Evolutionary conservation across 2,113 vertebrate species (phyloP).

Genomic region (Istiophorus platypterus): DNA sequence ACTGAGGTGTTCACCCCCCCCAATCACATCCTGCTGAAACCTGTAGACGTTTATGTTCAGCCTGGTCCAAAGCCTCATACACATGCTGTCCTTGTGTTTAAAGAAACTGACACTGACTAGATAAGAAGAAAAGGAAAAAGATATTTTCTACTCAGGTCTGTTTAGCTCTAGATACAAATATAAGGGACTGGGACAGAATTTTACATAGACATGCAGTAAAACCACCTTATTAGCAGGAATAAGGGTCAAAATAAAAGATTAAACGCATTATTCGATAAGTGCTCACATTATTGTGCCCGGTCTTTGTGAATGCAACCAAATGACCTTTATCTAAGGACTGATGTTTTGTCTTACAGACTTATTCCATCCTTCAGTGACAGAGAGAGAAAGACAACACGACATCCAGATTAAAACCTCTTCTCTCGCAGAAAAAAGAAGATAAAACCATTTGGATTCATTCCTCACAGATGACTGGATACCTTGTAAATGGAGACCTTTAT

Average conservation of each 20-base stretch:
- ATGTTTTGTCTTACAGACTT: slow-evolving; percentile 63
- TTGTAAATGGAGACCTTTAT: slow-evolving; percentile 19
- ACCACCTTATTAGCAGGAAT: too few species aligned
- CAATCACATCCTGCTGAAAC: slow-evolving; percentile 18
- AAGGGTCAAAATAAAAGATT: not conserved
- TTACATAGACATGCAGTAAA: too few species aligned
- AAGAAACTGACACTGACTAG: not conserved
- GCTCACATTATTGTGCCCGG: not conserved
- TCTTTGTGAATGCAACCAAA: not conserved
- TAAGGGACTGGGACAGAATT: not conserved
- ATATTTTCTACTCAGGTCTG: not conserved
- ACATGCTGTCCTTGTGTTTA: not conserved
- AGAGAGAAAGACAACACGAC: not conserved
- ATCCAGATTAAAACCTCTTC: not conserved
- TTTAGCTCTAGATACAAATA: not conserved
- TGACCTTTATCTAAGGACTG: not conserved
- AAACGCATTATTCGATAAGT: not conserved
- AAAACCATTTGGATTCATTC: not conserved
- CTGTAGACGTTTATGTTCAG: not conserved
- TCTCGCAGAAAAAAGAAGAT: not conserved
- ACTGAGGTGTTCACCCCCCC: not conserved
- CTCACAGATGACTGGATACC: not conserved
- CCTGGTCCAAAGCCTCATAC: not conserved
- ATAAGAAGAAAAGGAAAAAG: not conserved
- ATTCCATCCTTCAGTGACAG: not conserved